Conservation (phyloP, 2,797 vertebrate genomes). For the Sciurus carolinensis region DNA sequence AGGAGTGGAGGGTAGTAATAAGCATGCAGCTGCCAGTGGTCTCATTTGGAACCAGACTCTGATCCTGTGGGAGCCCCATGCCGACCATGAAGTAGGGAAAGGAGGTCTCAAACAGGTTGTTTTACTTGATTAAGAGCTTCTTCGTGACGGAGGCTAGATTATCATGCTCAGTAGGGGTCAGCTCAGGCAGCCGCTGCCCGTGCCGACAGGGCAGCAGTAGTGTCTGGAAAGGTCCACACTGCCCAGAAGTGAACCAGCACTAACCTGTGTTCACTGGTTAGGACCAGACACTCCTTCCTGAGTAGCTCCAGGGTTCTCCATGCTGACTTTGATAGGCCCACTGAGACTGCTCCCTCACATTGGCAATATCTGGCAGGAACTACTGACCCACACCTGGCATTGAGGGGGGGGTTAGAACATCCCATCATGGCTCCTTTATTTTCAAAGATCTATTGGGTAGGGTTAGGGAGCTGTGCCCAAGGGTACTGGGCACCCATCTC, state of each 20-base stretch:
- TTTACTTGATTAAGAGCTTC: constrained; percentile 96
- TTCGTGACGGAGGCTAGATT: constrained; percentile 96
- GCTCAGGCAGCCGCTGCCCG: constrained; percentile 93
- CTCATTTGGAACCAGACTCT: constrained; percentile 91
- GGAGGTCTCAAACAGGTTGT: constrained; percentile 97
- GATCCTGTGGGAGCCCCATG: constrained; percentile 96
- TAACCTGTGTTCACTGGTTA: constrained; percentile 95
- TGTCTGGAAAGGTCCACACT: constrained; percentile 98
- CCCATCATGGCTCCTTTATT: constrained; percentile 99
- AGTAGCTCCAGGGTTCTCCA: constrained; percentile 92
- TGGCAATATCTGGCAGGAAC: constrained; percentile 94
- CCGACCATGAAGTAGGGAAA: constrained; percentile 99
- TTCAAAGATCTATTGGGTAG: constrained; percentile 95
- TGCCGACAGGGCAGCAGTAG: constrained; percentile 95
- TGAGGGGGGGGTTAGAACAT: constrained; percentile 98
- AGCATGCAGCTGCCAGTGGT: constrained; percentile 98
- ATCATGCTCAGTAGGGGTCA: constrained; percentile 91
- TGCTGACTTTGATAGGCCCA: constrained; percentile 90
- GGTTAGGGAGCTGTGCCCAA: constrained; percentile 93
- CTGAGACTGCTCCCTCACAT: constrained; percentile 94
- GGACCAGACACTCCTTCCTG: constrained; percentile 95
- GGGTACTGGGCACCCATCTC: constrained; percentile 94
- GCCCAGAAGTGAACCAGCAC: constrained; percentile 98
- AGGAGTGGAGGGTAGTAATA: constrained; percentile 98
- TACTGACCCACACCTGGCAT: constrained; percentile 99